Evolutionary conservation across 2,888 invertebrate genomes (phyloP).

Genomic region (Drosophila picticornis): DNA sequence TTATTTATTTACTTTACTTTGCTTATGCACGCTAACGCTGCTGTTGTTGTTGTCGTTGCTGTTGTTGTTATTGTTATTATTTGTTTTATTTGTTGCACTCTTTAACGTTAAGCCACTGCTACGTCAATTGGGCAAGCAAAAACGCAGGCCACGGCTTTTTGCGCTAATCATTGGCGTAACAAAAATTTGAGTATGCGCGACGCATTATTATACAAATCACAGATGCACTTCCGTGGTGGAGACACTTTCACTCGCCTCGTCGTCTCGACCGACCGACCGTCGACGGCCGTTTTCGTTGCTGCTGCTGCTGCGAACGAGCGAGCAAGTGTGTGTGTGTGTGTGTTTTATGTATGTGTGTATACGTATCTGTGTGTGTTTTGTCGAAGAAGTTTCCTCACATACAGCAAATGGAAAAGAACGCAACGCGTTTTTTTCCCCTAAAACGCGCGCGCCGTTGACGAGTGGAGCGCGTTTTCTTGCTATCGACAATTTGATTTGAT

Average conservation of each 20-base stretch:
- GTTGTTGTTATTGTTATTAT: slow-evolving; percentile 16
- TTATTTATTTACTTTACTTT: slow-evolving; percentile 22
- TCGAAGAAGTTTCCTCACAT: slow-evolving; percentile 59
- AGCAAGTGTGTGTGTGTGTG: slow-evolving; percentile 32
- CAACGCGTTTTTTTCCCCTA: slow-evolving; percentile 68
- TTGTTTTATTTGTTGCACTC: slow-evolving; percentile 28
- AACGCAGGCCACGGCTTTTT: slow-evolving; percentile 43
- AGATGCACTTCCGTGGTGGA: slow-evolving; percentile 76
- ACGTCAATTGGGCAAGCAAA: slow-evolving; percentile 42
- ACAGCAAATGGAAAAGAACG: slow-evolving; percentile 74
- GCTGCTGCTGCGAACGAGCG: slow-evolving; percentile 43
- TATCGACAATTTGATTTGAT: slow-evolving; percentile 31
- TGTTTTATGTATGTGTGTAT: slow-evolving; percentile 26
- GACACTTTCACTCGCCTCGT: slow-evolving; percentile 76
- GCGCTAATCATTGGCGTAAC: slow-evolving; percentile 71
- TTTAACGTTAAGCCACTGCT: slow-evolving; percentile 32
- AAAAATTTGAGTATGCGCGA: slow-evolving; percentile 79
- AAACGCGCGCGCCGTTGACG: slow-evolving; percentile 68
- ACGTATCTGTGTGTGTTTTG: slow-evolving; percentile 47
- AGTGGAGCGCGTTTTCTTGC: slow-evolving; percentile 44
- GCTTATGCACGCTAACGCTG: slow-evolving; percentile 2
- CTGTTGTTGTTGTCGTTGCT: slow-evolving; percentile 10
- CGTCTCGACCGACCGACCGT: slow-evolving; percentile 48
- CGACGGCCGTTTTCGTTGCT: slow-evolving; percentile 53
- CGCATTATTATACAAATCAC: slow-evolving; percentile 80